Evolutionary conservation across 2,797 vertebrate species (phyloP), one percentile per base, ranked within the genome.

Genomic region (Dallia pectoralis): DNA sequence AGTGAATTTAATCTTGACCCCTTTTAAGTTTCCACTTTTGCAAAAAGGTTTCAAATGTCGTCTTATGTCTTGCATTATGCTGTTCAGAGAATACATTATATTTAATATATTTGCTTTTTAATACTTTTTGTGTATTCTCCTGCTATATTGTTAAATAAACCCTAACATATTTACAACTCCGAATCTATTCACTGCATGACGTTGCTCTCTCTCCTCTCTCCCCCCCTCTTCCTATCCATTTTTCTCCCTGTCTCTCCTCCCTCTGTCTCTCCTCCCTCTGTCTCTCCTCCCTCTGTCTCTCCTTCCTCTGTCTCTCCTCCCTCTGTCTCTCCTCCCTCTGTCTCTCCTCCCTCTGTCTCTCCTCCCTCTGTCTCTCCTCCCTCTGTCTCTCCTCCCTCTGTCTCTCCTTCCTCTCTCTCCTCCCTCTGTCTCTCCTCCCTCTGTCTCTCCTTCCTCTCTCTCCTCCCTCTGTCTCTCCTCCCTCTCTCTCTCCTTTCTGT

Each of bases 361-460:
- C 19, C 49, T 2, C 3, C 30, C 14, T n/a, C 32, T 27, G 4
- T 5, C 33, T 3, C 22, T 22, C n/a, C 69, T 3, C 7, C 44
- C 9, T 18, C 47, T 19, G 9, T 32, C 16, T 11, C 14, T 69
- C 25, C 1, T 53, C 22, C 15, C 4, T 47, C 30, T 40, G 22
- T 19, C 22, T 63, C 14, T 25, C 85, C 76, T 81, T 72, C 81
- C 69, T 77, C 81, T 73, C 81, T 76, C 75, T 74, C 70, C 65
- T 70, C 67, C 64, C 53, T 61, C 33, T 67, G 44, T 79, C 49
- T 64, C 22, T 32, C 67, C 40, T 15, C 6, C 40, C 19, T 14
- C 29, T 40, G 7, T 33, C 9, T 14, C 0, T 9, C 47, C 69
- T 76, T 68, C 78, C 36, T 76, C 63, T 84, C 69, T 48, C 12